Base-by-base conservation (phyloP, 2,113 vertebrate species). In the Oxyruncus cristatus region DNA sequence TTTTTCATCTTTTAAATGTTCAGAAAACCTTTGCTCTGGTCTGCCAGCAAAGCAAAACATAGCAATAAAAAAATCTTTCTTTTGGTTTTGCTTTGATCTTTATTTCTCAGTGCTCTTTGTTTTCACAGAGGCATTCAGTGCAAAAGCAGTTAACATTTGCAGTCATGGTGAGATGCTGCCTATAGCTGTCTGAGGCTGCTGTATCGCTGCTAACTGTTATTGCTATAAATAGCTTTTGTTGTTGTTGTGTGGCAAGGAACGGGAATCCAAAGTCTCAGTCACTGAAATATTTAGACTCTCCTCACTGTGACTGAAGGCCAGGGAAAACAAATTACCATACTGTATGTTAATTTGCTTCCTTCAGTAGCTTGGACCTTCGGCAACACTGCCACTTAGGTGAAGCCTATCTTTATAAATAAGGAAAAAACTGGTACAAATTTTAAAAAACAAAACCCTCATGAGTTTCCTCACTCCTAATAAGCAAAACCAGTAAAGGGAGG, bases 1-100 rank as follows among this genome's bases (percentile, higher is more conserved):
- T 98, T 98, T 98, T 96, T 98, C 98, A 98, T 98, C 98, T 98
- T 98, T 98, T 98, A 98, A 98, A 98, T 98, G 98, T 98, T 98
- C 98, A 97, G 98, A 98, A 98, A 98, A 98, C 98, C 98, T 98
- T 98, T 98, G 98, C 98, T 98, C 98, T 97, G 98, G 98, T 98
- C 98, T 98, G 98, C 98, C 98, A 98, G 98, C 97, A 98, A 98
- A 98, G 98, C 97, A 98, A 98, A 98, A 98, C 97, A 98, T 97
- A 98, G 97, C 97, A 98, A 98, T 98, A 97, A 98, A 98, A 95
- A 96, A 93, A 96, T 89, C 86, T 97, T 96, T 95, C 92, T 97
- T 96, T 90, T 11, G 49, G 85, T 92, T 92, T 80, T 26, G 47
- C 71, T 96, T 93, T 63, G 92, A 88, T 87, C 80, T 95, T 96